phyloP scores from a whole-genome alignment of 2,113 vertebrate genomes.

The Progne subis region DNA sequence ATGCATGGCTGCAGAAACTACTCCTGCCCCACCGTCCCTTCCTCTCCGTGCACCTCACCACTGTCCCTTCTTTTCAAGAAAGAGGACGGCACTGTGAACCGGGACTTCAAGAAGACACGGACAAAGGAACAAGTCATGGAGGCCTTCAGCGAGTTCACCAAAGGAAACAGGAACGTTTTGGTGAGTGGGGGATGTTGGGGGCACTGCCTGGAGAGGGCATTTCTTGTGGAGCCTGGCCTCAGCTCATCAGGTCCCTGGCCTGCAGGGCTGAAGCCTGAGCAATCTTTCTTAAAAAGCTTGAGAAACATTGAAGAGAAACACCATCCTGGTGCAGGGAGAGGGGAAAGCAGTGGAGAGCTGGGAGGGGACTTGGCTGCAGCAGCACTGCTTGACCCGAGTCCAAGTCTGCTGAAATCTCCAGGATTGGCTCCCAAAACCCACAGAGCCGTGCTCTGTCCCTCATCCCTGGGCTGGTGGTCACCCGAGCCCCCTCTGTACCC shows the following conservation, averaged over 20 bases:
- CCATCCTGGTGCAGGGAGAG: not conserved
- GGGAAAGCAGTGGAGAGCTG: not conserved
- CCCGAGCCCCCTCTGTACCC: not conserved
- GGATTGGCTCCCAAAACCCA: not conserved
- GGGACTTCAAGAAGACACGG: constrained; percentile 97
- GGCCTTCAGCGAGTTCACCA: constrained; percentile 92
- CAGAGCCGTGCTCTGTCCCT: not conserved
- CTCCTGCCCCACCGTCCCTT: not conserved
- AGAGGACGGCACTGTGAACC: constrained; percentile 94
- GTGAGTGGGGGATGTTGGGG: constrained; percentile 73
- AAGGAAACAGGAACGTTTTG: constrained; percentile 87
- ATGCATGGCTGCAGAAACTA: not conserved
- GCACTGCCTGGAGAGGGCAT: not conserved
- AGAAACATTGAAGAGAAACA: not conserved
- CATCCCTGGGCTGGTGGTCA: not conserved
- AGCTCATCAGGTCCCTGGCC: not conserved
- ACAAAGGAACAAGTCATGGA: constrained; percentile 88
- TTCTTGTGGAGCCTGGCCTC: not conserved
- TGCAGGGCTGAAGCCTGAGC: not conserved
- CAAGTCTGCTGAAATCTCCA: not conserved
- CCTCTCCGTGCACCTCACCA: not conserved
- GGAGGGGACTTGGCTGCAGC: not conserved
- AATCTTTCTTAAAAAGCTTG: not conserved
- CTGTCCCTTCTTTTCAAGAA: constrained; percentile 77
- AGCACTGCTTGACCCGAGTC: accelerated